Percentiles rank a stretch among this genome's conserved stretches.
phyloP scores from a whole-genome alignment of 2,113 vertebrate genomes.

The Spermophilus dauricus region DNA sequence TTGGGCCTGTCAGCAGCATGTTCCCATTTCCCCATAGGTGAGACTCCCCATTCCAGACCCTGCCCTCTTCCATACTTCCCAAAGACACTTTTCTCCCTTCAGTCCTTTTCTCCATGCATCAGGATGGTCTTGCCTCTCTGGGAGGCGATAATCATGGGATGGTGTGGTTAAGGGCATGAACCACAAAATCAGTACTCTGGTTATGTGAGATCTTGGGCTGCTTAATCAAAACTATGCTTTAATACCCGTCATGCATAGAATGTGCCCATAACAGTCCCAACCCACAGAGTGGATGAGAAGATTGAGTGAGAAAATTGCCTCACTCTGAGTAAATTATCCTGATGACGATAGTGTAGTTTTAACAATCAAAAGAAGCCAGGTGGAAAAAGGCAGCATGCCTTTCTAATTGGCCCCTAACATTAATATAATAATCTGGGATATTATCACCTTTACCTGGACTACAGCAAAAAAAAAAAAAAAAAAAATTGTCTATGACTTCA shows the following conservation, averaged over 20 bases:
- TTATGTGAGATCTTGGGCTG: background rate
- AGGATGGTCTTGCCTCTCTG: no score
- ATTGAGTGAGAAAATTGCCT: background rate
- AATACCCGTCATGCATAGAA: background rate
- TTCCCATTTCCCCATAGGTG: background rate
- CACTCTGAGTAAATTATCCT: background rate
- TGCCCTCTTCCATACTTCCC: no score
- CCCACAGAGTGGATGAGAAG: background rate
- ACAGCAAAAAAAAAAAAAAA: background rate
- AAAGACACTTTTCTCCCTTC: background rate
- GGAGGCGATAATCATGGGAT: accelerated
- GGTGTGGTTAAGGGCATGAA: background rate
- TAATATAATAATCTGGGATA: background rate
- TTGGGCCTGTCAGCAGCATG: background rate
- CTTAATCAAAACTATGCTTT: background rate
- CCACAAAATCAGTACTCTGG: background rate
- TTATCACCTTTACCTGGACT: background rate
- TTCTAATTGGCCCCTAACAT: background rate
- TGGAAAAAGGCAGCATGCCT: background rate
- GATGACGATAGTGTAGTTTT: background rate
- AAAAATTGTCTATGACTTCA: background rate
- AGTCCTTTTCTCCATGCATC: background rate
- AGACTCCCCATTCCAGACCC: background rate
- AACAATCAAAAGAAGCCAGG: background rate
- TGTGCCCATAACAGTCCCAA: background rate